Conservation (phyloP, 2,113 vertebrate genomes). For the Pterocles orientalis region DNA sequence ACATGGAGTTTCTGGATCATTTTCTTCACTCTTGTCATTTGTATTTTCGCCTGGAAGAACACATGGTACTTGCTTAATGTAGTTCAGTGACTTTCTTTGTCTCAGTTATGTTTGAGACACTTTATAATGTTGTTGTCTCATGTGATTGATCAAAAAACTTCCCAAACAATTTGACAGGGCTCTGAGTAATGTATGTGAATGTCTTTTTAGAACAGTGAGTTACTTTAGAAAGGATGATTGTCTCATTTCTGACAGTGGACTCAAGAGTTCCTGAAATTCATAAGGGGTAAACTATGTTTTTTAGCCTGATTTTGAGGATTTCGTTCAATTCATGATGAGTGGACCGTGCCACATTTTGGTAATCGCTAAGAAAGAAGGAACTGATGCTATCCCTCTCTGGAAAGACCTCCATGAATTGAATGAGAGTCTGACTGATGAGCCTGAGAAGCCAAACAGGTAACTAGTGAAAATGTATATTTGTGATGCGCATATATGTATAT, state of each 20-base stretch:
- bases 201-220: neutral
- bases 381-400: conserved; percentile 28
- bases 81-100: neutral
- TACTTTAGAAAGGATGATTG: neutral
- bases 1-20: neutral
- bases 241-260: neutral
- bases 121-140: neutral
- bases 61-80: neutral
- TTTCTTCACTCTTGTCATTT: neutral
- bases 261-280: neutral
- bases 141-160: neutral
- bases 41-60: neutral
- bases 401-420: neutral
- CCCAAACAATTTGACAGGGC: neutral
- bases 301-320: conserved; percentile 75
- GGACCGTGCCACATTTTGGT: conserved; percentile 64
- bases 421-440: neutral
- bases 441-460: neutral
- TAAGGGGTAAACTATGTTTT: neutral
- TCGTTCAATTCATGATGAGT: conserved; percentile 69
- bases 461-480: neutral
- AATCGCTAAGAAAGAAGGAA: conserved; percentile 1
- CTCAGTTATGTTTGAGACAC: neutral
- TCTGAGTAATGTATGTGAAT: neutral
- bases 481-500: neutral